A percentile compares a stretch with the other conserved stretches of the same genome.
These are phyloP conservation scores for Vanacampus margaritifer DNA, from an alignment of 2,113 vertebrate species.

Conservation along the genomic window DNA sequence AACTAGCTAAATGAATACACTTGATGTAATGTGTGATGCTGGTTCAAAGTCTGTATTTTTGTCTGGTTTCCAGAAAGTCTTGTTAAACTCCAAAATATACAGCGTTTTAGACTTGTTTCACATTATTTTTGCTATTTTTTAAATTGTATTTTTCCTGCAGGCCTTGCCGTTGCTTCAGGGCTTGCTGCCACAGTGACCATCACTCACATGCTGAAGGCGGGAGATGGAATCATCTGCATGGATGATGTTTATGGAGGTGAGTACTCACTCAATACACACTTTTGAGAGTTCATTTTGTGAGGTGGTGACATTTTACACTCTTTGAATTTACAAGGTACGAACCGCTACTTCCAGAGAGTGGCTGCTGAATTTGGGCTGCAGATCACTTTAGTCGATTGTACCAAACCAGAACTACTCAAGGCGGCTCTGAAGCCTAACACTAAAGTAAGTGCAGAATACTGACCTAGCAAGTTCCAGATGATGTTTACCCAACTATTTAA, in stretches of 20 bases:
- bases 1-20: neutral
- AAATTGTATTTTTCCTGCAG: constrained; percentile 58
- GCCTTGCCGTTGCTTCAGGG: constrained; percentile 86
- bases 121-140: neutral
- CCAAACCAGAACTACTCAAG: constrained; percentile 74
- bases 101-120: neutral
- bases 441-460: constrained; percentile 74
- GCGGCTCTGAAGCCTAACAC: constrained; percentile 84
- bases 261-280: neutral
- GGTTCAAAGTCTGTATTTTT: neutral
- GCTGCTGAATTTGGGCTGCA: constrained; percentile 76
- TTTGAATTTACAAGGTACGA: constrained; percentile 76
- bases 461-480: neutral
- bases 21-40: neutral
- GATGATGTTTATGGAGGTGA: constrained; percentile 93
- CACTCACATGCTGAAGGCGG: constrained; percentile 83
- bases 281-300: no score
- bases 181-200: constrained; percentile 83
- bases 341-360: constrained; percentile 81
- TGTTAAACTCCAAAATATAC: neutral
- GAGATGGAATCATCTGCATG: constrained; percentile 85
- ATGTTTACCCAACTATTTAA: neutral
- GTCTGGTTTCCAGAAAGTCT: neutral
- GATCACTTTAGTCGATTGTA: constrained; percentile 80
- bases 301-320: neutral